Base-by-base conservation (phyloP, 2,888 invertebrate species). In the Podabrus alpinus region DNA sequence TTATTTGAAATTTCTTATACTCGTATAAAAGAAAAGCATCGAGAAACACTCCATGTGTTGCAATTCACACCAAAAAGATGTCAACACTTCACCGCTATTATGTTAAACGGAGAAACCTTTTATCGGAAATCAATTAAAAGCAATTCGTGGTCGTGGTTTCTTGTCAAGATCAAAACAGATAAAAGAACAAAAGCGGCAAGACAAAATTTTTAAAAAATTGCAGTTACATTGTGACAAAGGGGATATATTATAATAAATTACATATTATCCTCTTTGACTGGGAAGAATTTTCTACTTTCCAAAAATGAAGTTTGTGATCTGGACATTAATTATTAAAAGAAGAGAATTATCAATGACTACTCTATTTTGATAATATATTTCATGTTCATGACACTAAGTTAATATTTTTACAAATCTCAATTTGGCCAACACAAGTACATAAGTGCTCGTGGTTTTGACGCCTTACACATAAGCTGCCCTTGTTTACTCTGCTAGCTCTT, bases 81-180 rank as follows among this genome's bases (percentile, higher is more conserved):
- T 87, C 86, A 85, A 85, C 86, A 85, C 86, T 86, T 86, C 82
- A 84, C 85, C 85, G 85, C 86, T 86, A 87, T 86, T 87, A 86
- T 86, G 85, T 85, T 85, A 86, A 86, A 86, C 85, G 85, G 76
- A 83, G 84, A 85, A 86, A 86, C 86, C 86, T 87, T 87, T 86
- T 87, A 87, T 86, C 85, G 87, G 85, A 87, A 87, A 87, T 87
- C 87, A 87, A 87, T 87, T 87, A 87, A 86, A 86, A 86, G 86
- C 84, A 85, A 86, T 85, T 86, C 86, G 84, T 85, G 85, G 86
- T 86, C 85, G 84, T 81, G 84, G 82, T 83, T 82, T 82, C 79
- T 79, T 77, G 79, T 79, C 81, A 79, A 80, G 80, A 81, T 79
- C 80, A 81, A 77, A 74, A 73, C 66, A 71, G 77, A 79, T 77